Percentiles rank a stretch among this genome's conserved stretches.
phyloP scores from a whole-genome alignment of 2,797 vertebrate genomes.

The Rhinatrema bivittatum region DNA sequence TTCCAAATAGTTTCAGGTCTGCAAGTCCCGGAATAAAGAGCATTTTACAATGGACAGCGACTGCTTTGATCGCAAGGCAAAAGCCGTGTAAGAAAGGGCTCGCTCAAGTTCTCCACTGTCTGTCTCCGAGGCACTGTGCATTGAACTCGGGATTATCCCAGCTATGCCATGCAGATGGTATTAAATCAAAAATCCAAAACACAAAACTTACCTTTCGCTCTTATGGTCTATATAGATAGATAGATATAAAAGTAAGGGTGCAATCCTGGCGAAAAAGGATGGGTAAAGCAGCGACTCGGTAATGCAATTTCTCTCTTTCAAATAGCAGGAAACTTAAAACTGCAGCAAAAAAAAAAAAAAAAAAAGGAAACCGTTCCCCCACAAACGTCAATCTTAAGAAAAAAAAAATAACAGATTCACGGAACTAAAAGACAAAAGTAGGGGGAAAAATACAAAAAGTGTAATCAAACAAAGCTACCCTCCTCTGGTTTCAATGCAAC shows the following conservation, averaged over 20 bases:
- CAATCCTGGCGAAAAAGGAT: conserved; percentile 45
- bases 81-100: conserved; percentile 24
- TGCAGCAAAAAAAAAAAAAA: conserved; percentile 22
- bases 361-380: conserved; percentile 13
- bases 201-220: conserved; percentile 61
- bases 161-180: conserved; percentile 32
- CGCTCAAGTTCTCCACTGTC: conserved; percentile 24
- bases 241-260: conserved; percentile 53
- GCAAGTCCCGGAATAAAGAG: not conserved
- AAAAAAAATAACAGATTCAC: not conserved
- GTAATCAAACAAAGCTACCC: conserved; percentile 3
- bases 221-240: conserved; percentile 43
- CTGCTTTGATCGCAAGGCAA: conserved; percentile 11
- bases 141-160: conserved; percentile 23
- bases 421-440: not conserved
- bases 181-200: too few species aligned
- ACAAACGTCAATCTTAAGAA: conserved; percentile 12
- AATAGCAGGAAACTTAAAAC: conserved; percentile 44
- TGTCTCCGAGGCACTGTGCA: conserved; percentile 38
- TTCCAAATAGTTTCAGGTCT: conserved; percentile 14
- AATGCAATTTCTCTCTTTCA: too few species aligned
- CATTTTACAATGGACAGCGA: conserved; percentile 3
- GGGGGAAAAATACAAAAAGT: not conserved
- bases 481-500: conserved; percentile 22
- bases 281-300: conserved; percentile 44